Evolutionary conservation across 53 echinoderm and acorn worm species (phyloP).

Genomic region (Mesocentrotus franciscanus): DNA sequence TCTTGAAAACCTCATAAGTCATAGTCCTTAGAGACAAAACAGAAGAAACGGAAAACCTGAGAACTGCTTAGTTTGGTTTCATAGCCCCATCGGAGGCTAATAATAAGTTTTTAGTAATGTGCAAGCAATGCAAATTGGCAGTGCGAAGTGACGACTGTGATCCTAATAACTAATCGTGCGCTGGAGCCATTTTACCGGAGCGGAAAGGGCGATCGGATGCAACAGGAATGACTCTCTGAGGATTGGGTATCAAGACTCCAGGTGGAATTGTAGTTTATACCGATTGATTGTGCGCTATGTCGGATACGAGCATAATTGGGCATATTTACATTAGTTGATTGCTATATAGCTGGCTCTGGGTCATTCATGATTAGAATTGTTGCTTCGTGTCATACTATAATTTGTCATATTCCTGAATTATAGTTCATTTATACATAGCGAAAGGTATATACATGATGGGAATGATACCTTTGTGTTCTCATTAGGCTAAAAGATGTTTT

Average conservation of each 20-base stretch:
- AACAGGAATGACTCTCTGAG: background rate
- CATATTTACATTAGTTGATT: slow-evolving; percentile 32
- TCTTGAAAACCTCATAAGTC: too few species aligned
- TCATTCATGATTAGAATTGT: background rate
- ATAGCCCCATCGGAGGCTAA: background rate
- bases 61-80: background rate
- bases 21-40: too few species aligned
- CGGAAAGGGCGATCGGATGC: slow-evolving; percentile 9
- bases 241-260: slow-evolving; percentile 1
- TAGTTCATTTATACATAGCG: background rate
- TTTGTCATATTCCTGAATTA: background rate
- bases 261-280: background rate
- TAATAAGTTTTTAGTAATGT: background rate
- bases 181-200: background rate
- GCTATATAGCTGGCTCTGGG: background rate
- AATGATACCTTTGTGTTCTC: background rate
- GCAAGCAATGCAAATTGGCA: background rate
- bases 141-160: background rate
- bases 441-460: background rate
- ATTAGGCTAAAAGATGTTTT: background rate
- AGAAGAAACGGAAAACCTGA: background rate
- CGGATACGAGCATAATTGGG: background rate
- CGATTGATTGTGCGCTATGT: background rate
- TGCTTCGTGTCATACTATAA: background rate
- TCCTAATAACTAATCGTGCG: background rate